phyloP scores from a whole-genome alignment of 1,140 invertebrate genomes.

The Apis laboriosa region DNA sequence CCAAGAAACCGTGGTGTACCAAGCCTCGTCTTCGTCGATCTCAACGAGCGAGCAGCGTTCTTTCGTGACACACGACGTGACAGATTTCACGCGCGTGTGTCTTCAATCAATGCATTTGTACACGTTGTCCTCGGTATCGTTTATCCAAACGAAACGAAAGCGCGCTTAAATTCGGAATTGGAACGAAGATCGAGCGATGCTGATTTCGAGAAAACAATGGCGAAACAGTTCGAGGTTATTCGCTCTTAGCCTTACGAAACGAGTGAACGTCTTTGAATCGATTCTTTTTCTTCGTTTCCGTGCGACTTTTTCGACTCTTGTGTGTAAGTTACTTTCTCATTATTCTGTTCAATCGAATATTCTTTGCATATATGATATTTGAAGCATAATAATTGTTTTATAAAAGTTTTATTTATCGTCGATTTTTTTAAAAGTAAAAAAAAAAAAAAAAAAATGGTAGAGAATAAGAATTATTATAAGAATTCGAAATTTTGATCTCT shows the following conservation, averaged over 20 bases:
- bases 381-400: no score
- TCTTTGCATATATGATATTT: no score
- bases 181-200: neutral
- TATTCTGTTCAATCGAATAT: no score
- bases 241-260: neutral
- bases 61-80: slow-evolving; percentile 59
- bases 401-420: no score
- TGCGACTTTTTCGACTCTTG: neutral
- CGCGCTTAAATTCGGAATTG: slow-evolving; percentile 5
- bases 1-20: slow-evolving; percentile 57
- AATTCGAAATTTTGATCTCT: no score
- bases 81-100: slow-evolving; percentile 63
- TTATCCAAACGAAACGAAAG: slow-evolving; percentile 37
- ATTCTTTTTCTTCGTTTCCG: neutral
- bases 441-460: no score
- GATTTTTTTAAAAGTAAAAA: no score
- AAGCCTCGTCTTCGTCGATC: slow-evolving; percentile 55
- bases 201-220: neutral
- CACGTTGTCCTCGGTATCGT: slow-evolving; percentile 14
- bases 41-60: slow-evolving; percentile 47
- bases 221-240: neutral
- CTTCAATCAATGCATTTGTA: slow-evolving; percentile 14
- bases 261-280: neutral
- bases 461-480: no score
- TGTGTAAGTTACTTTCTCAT: no score